A percentile compares a stretch with the other conserved stretches of the same genome.
Evolutionary conservation across 2,888 invertebrate genomes (phyloP).

Genomic region (Girardia tigrina): DNA sequence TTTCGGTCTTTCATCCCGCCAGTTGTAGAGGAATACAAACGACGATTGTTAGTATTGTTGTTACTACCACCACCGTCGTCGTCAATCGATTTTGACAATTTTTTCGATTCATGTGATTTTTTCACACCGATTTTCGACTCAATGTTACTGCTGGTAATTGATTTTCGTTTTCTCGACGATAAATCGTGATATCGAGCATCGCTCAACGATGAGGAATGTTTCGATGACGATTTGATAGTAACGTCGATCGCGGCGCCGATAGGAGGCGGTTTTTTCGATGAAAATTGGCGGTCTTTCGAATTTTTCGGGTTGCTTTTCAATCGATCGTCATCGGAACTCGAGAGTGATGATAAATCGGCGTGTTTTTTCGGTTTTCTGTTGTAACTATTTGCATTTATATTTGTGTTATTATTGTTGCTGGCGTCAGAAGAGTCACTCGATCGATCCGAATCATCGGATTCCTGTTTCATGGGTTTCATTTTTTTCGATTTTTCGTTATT

Average conservation of each 20-base stretch:
- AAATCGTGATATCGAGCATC: conserved; percentile 1
- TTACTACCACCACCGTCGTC: no score
- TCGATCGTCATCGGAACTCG: not conserved
- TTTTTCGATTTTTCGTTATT: not conserved
- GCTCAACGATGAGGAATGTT: not conserved
- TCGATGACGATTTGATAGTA: not conserved
- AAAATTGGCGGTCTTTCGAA: not conserved
- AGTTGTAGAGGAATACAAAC: not conserved
- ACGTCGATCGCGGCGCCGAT: no score
- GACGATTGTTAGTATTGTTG: no score
- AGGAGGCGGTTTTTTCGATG: no score
- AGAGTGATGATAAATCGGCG: not conserved
- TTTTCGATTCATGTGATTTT: conserved; percentile 2
- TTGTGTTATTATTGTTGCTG: not conserved
- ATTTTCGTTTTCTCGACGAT: not conserved
- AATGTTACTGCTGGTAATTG: not conserved
- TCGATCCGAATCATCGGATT: conserved; percentile 1
- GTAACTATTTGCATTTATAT: not conserved
- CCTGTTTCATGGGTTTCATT: not conserved
- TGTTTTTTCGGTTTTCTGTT: conserved; percentile 1
- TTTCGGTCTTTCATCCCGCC: not conserved
- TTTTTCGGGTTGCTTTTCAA: not conserved
- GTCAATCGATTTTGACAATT: not conserved
- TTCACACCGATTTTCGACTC: not conserved
- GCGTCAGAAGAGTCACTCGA: not conserved